phyloP scores from a whole-genome alignment of 2,888 invertebrate genomes.

The Chydorus sphaericus region DNA sequence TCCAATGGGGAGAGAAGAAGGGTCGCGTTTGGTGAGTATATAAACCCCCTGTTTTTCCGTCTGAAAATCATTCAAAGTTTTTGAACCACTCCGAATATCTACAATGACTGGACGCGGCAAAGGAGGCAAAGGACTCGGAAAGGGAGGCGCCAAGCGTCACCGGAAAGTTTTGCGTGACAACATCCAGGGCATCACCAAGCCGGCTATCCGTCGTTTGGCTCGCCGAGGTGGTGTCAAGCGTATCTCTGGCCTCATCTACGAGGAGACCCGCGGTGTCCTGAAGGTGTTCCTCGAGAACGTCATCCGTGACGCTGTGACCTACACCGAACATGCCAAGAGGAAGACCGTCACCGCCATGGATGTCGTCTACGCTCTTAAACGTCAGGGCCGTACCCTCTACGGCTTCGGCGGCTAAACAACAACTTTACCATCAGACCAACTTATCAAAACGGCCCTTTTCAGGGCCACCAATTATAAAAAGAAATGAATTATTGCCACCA shows the following conservation, averaged over 20 bases:
- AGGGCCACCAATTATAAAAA: no score
- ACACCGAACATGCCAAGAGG: slow-evolving; percentile 72
- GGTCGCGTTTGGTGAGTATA: no score
- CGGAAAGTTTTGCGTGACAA: slow-evolving; percentile 32
- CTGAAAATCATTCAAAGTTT: no score
- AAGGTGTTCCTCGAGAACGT: slow-evolving; percentile 72
- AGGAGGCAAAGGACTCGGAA: slow-evolving; percentile 35
- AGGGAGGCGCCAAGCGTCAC: slow-evolving; percentile 38
- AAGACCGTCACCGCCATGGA: slow-evolving; percentile 83
- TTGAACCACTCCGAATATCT: no score
- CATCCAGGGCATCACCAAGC: slow-evolving; percentile 34
- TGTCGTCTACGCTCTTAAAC: slow-evolving; percentile 69
- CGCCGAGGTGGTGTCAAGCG: slow-evolving; percentile 38
- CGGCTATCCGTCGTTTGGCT: slow-evolving; percentile 30
- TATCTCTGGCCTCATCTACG: slow-evolving; percentile 61
- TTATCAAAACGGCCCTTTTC: no score
- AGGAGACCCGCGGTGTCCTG: slow-evolving; percentile 60
- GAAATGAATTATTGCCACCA: no score
- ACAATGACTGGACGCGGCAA: slow-evolving; percentile 36
- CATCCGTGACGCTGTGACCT: slow-evolving; percentile 69
- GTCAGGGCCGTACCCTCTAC: slow-evolving; percentile 65
- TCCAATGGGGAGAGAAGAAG: no score
- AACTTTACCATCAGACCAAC: no score
- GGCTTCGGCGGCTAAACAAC: slow-evolving; percentile 57
- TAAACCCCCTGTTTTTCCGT: no score